phyloP scores from a whole-genome alignment of 2,113 vertebrate genomes.

The Mormyrus lacerda region DNA sequence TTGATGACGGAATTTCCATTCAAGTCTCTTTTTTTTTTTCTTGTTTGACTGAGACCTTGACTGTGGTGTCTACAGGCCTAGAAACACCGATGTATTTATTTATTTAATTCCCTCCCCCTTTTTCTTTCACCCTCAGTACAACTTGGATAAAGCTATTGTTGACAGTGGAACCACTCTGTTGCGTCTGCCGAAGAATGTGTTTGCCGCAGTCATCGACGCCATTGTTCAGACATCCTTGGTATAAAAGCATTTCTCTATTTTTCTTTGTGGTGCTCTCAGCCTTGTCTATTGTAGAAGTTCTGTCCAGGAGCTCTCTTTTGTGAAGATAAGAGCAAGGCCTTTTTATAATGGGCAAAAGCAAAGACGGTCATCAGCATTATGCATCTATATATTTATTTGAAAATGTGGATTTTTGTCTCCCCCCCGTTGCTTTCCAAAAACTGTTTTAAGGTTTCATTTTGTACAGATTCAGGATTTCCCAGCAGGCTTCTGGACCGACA shows the following conservation, averaged over 20 bases:
- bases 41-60: neutral
- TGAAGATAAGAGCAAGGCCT: neutral
- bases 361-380: neutral
- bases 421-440: neutral
- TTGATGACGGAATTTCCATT: neutral
- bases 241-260: conserved; percentile 34
- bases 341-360: neutral
- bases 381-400: neutral
- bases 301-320: neutral
- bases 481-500: conserved; percentile 84
- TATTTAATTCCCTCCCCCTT: neutral
- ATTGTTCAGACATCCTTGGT: conserved; percentile 80
- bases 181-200: conserved; percentile 86
- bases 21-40: neutral
- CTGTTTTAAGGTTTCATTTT: neutral
- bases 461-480: conserved; percentile 82
- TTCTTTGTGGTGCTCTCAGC: neutral
- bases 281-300: neutral
- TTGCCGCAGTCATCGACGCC: conserved; percentile 77
- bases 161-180: conserved; percentile 95
- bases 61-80: neutral
- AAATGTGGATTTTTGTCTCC: neutral
- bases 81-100: neutral
- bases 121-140: conserved; percentile 66
- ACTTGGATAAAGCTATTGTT: conserved; percentile 91